Percentiles rank a stretch among this genome's conserved stretches.
Evolutionary conservation across 2,113 vertebrate genomes (phyloP).

Genomic region (Pollachius pollachius): DNA sequence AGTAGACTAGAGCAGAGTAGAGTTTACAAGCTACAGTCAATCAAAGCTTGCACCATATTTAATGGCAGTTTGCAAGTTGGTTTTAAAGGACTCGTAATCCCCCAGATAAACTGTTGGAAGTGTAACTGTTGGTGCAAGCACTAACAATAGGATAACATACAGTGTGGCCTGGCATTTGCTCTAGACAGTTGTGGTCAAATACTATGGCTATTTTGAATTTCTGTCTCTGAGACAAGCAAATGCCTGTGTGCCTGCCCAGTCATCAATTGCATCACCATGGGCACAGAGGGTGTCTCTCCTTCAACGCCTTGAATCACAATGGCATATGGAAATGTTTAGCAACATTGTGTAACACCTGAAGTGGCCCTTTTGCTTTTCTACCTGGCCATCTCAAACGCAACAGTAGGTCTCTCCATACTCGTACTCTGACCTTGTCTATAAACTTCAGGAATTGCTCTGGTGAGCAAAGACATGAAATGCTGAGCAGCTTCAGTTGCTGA

Average conservation of each 20-base stretch:
- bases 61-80: constrained; percentile 1
- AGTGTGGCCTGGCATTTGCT: constrained; percentile 11
- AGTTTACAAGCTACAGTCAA: background rate
- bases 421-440: too few species aligned
- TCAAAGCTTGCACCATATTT: constrained; percentile 3
- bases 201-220: constrained; percentile 2
- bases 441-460: too few species aligned
- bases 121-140: constrained; percentile 13
- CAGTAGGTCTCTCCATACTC: too few species aligned
- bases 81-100: constrained; percentile 5
- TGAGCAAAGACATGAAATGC: too few species aligned
- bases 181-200: constrained; percentile 14
- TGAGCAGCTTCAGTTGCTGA: too few species aligned
- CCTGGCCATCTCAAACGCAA: too few species aligned
- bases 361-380: too few species aligned
- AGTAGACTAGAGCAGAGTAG: background rate
- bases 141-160: constrained; percentile 23
- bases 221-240: constrained; percentile 13
- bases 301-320: too few species aligned
- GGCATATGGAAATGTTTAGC: too few species aligned
- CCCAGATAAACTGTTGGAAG: constrained; percentile 9
- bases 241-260: background rate
- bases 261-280: constrained; percentile 14
- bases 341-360: too few species aligned
- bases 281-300: background rate